phyloP scores from a whole-genome alignment of 2,113 vertebrate species.

The Oryzias curvinotus region DNA sequence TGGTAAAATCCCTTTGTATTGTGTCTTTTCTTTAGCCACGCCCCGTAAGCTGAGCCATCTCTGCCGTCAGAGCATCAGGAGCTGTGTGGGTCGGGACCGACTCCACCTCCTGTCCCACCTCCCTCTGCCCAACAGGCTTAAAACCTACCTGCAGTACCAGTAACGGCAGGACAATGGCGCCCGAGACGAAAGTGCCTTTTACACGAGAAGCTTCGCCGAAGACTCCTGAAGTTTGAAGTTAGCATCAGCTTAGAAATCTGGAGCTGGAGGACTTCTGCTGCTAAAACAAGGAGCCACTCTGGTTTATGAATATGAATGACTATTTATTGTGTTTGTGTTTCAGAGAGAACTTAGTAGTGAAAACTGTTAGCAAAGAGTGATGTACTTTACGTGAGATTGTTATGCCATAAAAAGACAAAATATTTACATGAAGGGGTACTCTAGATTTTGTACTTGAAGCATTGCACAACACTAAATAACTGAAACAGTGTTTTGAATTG shows the following conservation, averaged over 20 bases:
- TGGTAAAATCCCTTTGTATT: no score
- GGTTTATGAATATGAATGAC: not conserved
- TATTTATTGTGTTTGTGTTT: constrained; percentile 1
- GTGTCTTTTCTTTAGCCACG: constrained; percentile 72
- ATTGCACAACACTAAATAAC: constrained; percentile 24
- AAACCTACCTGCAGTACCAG: constrained; percentile 89
- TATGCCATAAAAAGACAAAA: constrained; percentile 1
- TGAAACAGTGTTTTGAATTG: constrained; percentile 39
- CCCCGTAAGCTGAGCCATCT: constrained; percentile 87
- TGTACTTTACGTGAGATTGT: constrained; percentile 16
- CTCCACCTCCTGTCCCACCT: constrained; percentile 88
- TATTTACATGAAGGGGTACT: constrained; percentile 2
- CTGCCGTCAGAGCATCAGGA: constrained; percentile 88
- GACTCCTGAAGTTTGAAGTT: not conserved
- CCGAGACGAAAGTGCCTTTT: not conserved
- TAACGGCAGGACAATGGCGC: constrained; percentile 60
- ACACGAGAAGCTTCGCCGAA: constrained; percentile 4
- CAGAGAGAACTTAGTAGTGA: constrained; percentile 15
- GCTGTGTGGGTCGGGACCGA: constrained; percentile 81
- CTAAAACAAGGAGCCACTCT: not conserved
- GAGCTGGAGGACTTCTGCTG: no score
- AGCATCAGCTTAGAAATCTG: no score
- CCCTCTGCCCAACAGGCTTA: constrained; percentile 85
- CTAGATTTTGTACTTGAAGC: constrained; percentile 4
- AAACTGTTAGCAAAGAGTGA: constrained; percentile 1